These are phyloP conservation scores for Artemisiospiza belli DNA, from an alignment of 2,113 vertebrate genomes.

Conservation along the genomic window DNA sequence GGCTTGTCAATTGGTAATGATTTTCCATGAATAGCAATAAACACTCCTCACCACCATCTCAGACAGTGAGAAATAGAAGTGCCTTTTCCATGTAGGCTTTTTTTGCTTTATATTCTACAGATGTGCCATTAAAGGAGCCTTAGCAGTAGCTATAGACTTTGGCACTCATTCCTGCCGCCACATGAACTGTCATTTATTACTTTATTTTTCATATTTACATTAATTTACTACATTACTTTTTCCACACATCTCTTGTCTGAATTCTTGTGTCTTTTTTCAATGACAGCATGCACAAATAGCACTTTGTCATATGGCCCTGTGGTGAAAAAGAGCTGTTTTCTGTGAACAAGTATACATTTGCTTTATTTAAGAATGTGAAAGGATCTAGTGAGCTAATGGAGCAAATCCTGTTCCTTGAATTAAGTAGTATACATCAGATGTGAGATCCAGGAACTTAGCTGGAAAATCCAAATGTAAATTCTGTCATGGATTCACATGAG, in stretches of 20 bases:
- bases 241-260: slow-evolving; percentile 18
- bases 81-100: slow-evolving; percentile 36
- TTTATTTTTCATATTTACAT: not conserved
- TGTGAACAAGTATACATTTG: not conserved
- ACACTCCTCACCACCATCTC: not conserved
- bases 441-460: not conserved
- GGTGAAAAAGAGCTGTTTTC: not conserved
- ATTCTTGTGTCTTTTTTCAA: not conserved
- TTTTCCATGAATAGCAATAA: slow-evolving; percentile 60
- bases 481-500: not conserved
- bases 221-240: slow-evolving; percentile 16
- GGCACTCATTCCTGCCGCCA: not conserved
- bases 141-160: slow-evolving; percentile 43
- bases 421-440: not conserved
- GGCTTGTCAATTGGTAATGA: slow-evolving; percentile 35
- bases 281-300: not conserved
- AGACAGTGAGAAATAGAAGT: slow-evolving; percentile 4
- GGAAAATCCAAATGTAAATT: not conserved
- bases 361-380: not conserved
- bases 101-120: slow-evolving; percentile 49
- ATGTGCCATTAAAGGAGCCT: slow-evolving; percentile 38
- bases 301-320: not conserved
- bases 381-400: not conserved
- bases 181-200: slow-evolving; percentile 11
- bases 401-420: not conserved